A percentile compares a stretch with the other conserved stretches of the same genome.
These are phyloP conservation scores for Drosophila pandora DNA, from an alignment of 1,140 invertebrate genomes.

Conservation along the genomic window DNA sequence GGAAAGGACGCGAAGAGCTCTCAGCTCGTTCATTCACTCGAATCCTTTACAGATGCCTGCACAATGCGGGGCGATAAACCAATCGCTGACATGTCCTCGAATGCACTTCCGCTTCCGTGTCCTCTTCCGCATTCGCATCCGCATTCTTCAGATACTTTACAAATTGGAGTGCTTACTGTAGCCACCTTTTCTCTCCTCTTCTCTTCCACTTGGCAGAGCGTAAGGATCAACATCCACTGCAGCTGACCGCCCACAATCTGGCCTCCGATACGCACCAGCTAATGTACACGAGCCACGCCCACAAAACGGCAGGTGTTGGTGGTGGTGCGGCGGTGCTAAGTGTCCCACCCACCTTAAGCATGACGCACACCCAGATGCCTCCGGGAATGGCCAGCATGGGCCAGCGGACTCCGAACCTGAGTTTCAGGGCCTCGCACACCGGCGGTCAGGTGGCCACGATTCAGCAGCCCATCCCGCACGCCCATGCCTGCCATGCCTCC, in stretches of 20 bases:
- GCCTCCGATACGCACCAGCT: slow-evolving; percentile 67
- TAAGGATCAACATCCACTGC: slow-evolving; percentile 76
- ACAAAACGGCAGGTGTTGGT: slow-evolving; percentile 32
- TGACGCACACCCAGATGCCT: slow-evolving; percentile 76
- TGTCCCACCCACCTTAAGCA: slow-evolving; percentile 75
- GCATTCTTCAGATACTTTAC: slow-evolving; percentile 42
- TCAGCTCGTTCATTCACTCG: slow-evolving; percentile 30
- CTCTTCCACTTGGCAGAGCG: slow-evolving; percentile 49
- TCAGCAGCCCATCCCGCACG: slow-evolving; percentile 65
- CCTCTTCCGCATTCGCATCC: background rate
- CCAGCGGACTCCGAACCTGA: slow-evolving; percentile 72
- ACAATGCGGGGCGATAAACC: slow-evolving; percentile 62
- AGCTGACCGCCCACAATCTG: slow-evolving; percentile 72
- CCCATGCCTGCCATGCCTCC: slow-evolving; percentile 32
- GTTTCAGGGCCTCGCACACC: slow-evolving; percentile 50
- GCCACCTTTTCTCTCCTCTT: slow-evolving; percentile 5
- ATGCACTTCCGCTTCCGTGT: slow-evolving; percentile 64
- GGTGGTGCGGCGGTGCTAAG: slow-evolving; percentile 47
- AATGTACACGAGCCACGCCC: slow-evolving; percentile 44
- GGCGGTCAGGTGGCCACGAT: slow-evolving; percentile 47
- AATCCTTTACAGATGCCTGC: slow-evolving; percentile 48
- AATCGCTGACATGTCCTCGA: slow-evolving; percentile 58
- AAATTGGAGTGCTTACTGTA: slow-evolving; percentile 42
- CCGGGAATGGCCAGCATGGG: slow-evolving; percentile 75
- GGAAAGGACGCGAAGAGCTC: slow-evolving; percentile 7